Evolutionary conservation across 2,888 invertebrate genomes (phyloP).

Genomic region (Adelphocoris suturalis): DNA sequence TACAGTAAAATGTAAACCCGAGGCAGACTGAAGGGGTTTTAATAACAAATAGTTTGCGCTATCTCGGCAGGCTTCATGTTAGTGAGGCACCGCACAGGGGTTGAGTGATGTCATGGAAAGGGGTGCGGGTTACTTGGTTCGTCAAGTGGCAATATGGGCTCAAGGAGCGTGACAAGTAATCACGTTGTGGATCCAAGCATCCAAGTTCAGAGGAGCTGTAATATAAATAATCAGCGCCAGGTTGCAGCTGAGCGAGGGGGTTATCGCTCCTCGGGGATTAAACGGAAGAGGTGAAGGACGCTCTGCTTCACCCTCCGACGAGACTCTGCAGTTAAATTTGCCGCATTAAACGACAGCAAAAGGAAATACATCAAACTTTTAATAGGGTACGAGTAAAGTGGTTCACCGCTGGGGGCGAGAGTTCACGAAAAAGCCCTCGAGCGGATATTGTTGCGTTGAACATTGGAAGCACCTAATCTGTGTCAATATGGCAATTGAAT

Average conservation of each 20-base stretch:
- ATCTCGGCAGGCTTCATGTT: conserved; percentile 9
- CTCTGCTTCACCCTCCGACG: neutral
- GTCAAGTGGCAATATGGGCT: conserved; percentile 39
- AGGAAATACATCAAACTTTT: conserved; percentile 4
- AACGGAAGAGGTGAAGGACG: conserved; percentile 13
- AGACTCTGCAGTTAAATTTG: conserved; percentile 17
- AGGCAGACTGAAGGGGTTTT: conserved; percentile 1
- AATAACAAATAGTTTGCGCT: conserved; percentile 12
- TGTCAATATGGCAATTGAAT: no score
- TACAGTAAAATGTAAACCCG: neutral
- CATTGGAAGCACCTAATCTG: no score
- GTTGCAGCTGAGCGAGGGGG: neutral
- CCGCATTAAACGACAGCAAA: conserved; percentile 19
- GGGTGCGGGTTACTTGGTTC: conserved; percentile 8
- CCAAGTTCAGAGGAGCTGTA: neutral
- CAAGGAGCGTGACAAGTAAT: conserved; percentile 30
- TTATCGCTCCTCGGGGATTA: neutral
- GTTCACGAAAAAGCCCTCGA: no score
- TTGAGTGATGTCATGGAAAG: neutral
- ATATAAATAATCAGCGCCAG: conserved; percentile 20
- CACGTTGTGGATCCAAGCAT: conserved; percentile 5
- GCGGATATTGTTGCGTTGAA: no score
- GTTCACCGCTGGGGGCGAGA: no score
- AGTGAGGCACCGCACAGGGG: neutral
- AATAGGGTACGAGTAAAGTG: neutral